phyloP scores from a whole-genome alignment of 2,888 invertebrate species.

The Meteorus colon region DNA sequence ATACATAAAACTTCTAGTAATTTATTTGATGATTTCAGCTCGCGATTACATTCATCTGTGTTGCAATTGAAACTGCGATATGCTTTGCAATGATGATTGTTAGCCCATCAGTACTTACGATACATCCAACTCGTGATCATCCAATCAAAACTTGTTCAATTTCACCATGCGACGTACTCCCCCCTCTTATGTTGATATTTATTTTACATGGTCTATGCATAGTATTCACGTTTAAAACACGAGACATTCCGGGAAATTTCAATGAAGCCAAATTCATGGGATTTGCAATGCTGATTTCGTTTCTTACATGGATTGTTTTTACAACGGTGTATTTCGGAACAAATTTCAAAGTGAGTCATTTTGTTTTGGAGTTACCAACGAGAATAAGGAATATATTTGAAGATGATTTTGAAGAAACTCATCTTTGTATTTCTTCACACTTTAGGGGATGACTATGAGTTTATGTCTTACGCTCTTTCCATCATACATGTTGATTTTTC shows the following conservation, averaged over 20 bases:
- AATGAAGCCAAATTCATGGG: constrained; percentile 86
- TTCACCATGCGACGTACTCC: constrained; percentile 75
- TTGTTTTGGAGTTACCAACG: not conserved
- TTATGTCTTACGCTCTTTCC: constrained; percentile 85
- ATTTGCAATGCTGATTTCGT: constrained; percentile 87
- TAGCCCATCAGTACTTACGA: constrained; percentile 77
- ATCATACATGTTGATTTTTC: constrained; percentile 81
- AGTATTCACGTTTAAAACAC: constrained; percentile 83
- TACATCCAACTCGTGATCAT: constrained; percentile 75
- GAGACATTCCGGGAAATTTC: constrained; percentile 88
- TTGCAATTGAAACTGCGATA: constrained; percentile 80
- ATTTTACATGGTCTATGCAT: constrained; percentile 84
- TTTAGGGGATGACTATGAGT: constrained; percentile 73
- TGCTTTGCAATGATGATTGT: constrained; percentile 77
- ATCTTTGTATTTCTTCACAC: constrained; percentile 9
- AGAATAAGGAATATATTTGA: no score
- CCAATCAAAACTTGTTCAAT: constrained; percentile 79
- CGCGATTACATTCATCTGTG: constrained; percentile 80
- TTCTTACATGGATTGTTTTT: constrained; percentile 87
- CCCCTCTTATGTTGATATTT: constrained; percentile 81
- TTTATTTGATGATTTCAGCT: constrained; percentile 71
- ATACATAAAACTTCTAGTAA: not conserved
- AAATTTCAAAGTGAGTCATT: constrained; percentile 74
- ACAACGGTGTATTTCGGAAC: constrained; percentile 85
- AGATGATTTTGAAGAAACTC: not conserved